Evolutionary conservation across 2,888 invertebrate genomes (phyloP), one percentile per base, ranked within the genome.

Genomic region (Cactoblastis cactorum): DNA sequence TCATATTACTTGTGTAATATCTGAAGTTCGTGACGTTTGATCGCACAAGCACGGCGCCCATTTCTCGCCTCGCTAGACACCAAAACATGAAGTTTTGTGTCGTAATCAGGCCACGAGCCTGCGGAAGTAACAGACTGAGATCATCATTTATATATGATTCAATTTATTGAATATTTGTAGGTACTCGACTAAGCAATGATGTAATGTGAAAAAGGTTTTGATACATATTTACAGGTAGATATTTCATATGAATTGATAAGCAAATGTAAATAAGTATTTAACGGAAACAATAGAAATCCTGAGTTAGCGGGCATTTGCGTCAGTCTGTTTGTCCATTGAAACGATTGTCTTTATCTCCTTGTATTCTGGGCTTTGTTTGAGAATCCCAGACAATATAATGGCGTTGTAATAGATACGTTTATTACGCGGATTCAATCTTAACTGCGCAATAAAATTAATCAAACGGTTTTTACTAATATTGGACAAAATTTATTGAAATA

Each of bases 301-400:
- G 14, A 12, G 8, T 24, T 41, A 22, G 22, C 22, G 6, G 19
- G 12, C 22, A 39, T 22, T 19, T 15, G 41, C 41, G 41, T 41
- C 24, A 41, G 41, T 24, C n/a, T 41, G 41, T 41, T 41, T 38
- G 38, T n/a, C 18, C 24, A n/a, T 17, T 2, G 17, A n/a, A 19
- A 11, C 18, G 18, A 3, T 8, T 38, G 19, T 15, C 41, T 41
- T 24, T 41, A 41, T 41, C 41, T 22, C n/a, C 14, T 4, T 5
- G 41, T 24, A 41, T 41, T 41, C 24, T 24, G 12, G 41, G 22
- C 41, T 41, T 41, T 41, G 41, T 24, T 41, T 41, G 12, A 41
- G 12, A 14, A 38, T 11, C 9, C 15, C 5, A 38, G 28, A 6
- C 28, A 8, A 28, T 28, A 6, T 28, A 9, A 6, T 28, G 2